Evolutionary conservation across 2,113 vertebrate species (phyloP).

Genomic region (Nanorana parkeri): DNA sequence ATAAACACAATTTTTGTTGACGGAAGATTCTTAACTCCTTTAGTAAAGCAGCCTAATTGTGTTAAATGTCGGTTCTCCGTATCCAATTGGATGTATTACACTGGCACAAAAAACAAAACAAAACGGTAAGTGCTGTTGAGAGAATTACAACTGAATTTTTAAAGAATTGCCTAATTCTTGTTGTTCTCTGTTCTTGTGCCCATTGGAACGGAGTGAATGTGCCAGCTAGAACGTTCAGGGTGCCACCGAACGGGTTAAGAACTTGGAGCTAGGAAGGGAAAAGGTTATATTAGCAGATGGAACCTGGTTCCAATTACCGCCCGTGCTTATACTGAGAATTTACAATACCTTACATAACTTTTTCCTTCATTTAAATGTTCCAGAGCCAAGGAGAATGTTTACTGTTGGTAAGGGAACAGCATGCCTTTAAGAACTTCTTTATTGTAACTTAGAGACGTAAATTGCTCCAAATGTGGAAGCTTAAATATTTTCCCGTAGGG

Average conservation of each 20-base stretch:
- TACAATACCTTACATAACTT: slow-evolving; percentile 56
- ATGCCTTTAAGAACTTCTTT: neutral
- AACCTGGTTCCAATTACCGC: slow-evolving; percentile 45
- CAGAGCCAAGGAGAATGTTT: slow-evolving; percentile 26
- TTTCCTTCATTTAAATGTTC: slow-evolving; percentile 54
- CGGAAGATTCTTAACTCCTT: too few relatives aligned
- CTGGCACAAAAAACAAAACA: too few relatives aligned
- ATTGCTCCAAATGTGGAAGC: neutral
- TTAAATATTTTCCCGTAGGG: neutral
- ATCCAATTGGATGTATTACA: too few relatives aligned
- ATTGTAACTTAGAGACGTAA: neutral
- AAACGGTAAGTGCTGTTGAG: too few relatives aligned
- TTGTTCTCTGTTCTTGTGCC: too few relatives aligned
- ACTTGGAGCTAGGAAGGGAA: slow-evolving; percentile 13
- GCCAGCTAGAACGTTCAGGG: neutral
- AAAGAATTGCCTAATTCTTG: too few relatives aligned
- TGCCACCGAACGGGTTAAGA: slow-evolving; percentile 27
- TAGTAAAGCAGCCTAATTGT: too few relatives aligned
- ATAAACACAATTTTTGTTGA: too few relatives aligned
- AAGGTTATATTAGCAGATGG: slow-evolving; percentile 7
- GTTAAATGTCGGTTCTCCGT: too few relatives aligned
- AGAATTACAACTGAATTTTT: too few relatives aligned
- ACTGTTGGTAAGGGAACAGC: slow-evolving; percentile 34
- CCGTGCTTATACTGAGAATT: slow-evolving; percentile 40
- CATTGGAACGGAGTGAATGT: too few relatives aligned